phyloP scores from a whole-genome alignment of 2,113 vertebrate species.

The Tylochromis polylepis region DNA sequence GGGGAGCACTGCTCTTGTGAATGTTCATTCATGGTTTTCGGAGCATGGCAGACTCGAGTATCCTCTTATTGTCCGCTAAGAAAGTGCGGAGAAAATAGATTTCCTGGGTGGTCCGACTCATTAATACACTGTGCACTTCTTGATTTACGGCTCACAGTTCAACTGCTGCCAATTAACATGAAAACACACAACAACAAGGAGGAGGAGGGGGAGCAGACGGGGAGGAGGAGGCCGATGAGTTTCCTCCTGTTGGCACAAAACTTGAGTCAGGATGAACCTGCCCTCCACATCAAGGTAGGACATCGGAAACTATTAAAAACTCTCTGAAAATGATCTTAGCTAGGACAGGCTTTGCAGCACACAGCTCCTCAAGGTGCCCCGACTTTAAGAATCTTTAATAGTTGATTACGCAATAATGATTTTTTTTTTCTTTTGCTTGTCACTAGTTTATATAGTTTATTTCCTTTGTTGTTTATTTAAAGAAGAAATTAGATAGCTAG shows the following conservation, averaged over 20 bases:
- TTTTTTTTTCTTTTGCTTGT: not conserved
- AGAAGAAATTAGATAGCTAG: not conserved
- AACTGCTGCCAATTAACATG: conserved; percentile 77
- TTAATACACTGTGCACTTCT: conserved; percentile 73
- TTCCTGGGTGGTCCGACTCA: conserved; percentile 76
- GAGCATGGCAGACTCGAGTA: conserved; percentile 66
- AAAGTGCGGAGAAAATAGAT: conserved; percentile 65
- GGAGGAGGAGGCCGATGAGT: conserved; percentile 21
- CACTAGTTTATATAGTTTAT: not conserved
- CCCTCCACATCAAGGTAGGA: conserved; percentile 49
- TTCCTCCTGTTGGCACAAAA: conserved; percentile 5
- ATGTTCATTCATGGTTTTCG: conserved; percentile 67
- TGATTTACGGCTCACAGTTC: conserved; percentile 80
- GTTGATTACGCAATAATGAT: not conserved
- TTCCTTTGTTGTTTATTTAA: not conserved
- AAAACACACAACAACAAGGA: conserved; percentile 31
- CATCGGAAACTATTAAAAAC: not conserved
- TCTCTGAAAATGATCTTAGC: not conserved
- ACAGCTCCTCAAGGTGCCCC: not conserved
- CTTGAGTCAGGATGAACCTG: conserved; percentile 21
- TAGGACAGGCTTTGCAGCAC: not conserved
- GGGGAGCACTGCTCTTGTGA: conserved; percentile 64
- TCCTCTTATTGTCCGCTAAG: conserved; percentile 62
- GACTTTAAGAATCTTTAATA: not conserved
- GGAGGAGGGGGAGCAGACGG: not conserved